Evolutionary conservation across 2,113 vertebrate species (phyloP), one percentile per base, ranked within the genome.

Genomic region (Tautogolabrus adspersus): DNA sequence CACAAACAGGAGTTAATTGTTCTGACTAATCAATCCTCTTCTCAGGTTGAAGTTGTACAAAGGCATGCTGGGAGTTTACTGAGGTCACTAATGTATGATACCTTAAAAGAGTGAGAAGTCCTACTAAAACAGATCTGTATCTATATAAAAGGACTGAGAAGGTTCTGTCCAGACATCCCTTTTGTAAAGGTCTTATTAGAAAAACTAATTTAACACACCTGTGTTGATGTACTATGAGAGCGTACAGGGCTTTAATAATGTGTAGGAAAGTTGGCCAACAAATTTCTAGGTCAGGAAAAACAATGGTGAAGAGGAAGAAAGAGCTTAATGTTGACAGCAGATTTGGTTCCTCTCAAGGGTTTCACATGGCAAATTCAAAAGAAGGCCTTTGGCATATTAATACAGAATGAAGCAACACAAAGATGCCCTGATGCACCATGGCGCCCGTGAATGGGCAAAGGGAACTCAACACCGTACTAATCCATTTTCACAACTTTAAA

Each of bases 401-500:
- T 94, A 92, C 84, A 93, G 84, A 93, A 94, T 93, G 92, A 92
- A 88, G 88, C 60, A 0, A 11, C 87, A 94, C 94, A 95, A 94
- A 92, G 92, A 90, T 90, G 91, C 76, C 82, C 86, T 65, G 83
- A 74, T 13, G 57, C 83, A 77, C 79, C 26, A 51, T 80, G 66
- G 67, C 65, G 18, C 87, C 54, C 3, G 34, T 94, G 94, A 94
- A 95, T 93, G 88, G 93, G 86, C 85, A 82, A 51, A 12, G 83
- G 93, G 79, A 94, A 95, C 89, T 83, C 84, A 93, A 95, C 89
- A 94, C 95, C 91, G 38, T 79, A 77, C 92, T 93, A 94, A 95
- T 95, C 94, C 93, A 93, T 94, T 95, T 94, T 91, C 91, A 93
- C 91, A 92, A 93, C 90, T 92, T 88, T 90, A 93, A 94, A 95